Evolutionary conservation across 2,113 vertebrate species (phyloP).

Genomic region (Clarias macrocephalus): DNA sequence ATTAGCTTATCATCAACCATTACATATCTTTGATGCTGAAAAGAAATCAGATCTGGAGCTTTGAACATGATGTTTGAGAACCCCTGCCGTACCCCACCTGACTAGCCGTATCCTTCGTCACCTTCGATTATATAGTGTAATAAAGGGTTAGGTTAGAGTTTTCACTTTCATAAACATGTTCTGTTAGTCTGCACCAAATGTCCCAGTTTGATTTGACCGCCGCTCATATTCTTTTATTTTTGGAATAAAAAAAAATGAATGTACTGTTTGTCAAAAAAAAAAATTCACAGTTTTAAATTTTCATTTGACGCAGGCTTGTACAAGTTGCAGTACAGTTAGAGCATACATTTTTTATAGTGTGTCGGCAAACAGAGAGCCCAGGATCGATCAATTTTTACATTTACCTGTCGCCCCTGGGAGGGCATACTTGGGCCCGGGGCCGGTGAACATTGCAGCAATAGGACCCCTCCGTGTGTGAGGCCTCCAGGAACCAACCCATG

Average conservation of each 20-base stretch:
- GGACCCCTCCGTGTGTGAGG: slow-evolving; percentile 84
- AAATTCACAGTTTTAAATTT: not conserved
- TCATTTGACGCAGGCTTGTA: not conserved
- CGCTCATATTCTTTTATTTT: not conserved
- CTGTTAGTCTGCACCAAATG: too few species aligned
- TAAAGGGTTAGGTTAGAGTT: too few species aligned
- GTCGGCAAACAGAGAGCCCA: not conserved
- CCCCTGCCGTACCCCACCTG: not conserved
- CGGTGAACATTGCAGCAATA: slow-evolving; percentile 78
- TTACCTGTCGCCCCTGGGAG: slow-evolving; percentile 83
- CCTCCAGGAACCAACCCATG: slow-evolving; percentile 83
- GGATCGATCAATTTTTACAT: not conserved
- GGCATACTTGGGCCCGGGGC: slow-evolving; percentile 86
- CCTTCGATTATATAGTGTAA: too few species aligned
- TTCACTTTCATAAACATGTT: too few species aligned
- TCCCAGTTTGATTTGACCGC: too few species aligned
- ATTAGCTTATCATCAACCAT: not conserved
- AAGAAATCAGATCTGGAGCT: not conserved
- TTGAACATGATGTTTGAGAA: not conserved
- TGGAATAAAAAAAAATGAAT: not conserved
- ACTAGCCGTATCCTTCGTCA: not conserved
- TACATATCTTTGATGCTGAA: not conserved
- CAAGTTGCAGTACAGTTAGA: not conserved
- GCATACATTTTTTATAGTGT: not conserved
- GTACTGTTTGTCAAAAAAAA: too few species aligned